Evolutionary conservation across 2,113 vertebrate genomes (phyloP).

Genomic region (Casuarius casuarius): DNA sequence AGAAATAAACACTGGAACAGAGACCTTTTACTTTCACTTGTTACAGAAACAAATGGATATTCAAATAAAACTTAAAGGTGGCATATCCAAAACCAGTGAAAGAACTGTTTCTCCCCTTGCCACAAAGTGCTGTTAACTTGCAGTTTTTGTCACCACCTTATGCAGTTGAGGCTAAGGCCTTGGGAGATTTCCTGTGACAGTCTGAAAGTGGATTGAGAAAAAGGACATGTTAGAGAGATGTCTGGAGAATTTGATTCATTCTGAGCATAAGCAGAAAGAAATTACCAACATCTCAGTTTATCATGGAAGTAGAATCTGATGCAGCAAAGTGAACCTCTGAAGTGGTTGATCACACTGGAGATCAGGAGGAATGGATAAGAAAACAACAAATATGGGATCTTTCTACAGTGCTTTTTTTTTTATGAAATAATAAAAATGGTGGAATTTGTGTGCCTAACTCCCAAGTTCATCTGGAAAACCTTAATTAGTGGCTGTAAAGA

Average conservation of each 20-base stretch:
- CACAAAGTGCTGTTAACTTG: not conserved
- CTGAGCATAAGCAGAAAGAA: not conserved
- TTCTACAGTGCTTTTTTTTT: rapidly evolving
- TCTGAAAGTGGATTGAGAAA: not conserved
- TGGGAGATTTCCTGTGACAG: not conserved
- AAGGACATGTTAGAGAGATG: not conserved
- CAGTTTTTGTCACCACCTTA: not conserved
- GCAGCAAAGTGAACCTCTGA: not conserved
- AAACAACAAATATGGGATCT: not conserved
- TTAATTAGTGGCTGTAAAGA: not conserved
- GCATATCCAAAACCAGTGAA: not conserved
- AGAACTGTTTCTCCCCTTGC: not conserved
- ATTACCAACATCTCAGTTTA: not conserved
- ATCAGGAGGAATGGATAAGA: not conserved
- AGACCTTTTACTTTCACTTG: not conserved
- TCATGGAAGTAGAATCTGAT: not conserved
- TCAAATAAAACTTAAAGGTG: not conserved
- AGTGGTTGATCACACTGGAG: not conserved
- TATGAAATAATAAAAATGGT: not conserved
- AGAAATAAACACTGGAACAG: not conserved
- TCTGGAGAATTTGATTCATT: not conserved
- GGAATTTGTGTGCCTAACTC: not conserved
- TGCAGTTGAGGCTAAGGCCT: not conserved
- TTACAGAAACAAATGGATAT: not conserved
- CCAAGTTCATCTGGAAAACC: not conserved